These are phyloP conservation scores for Panorpa germanica DNA, from an alignment of 2,888 invertebrate genomes.

Conservation along the genomic window DNA sequence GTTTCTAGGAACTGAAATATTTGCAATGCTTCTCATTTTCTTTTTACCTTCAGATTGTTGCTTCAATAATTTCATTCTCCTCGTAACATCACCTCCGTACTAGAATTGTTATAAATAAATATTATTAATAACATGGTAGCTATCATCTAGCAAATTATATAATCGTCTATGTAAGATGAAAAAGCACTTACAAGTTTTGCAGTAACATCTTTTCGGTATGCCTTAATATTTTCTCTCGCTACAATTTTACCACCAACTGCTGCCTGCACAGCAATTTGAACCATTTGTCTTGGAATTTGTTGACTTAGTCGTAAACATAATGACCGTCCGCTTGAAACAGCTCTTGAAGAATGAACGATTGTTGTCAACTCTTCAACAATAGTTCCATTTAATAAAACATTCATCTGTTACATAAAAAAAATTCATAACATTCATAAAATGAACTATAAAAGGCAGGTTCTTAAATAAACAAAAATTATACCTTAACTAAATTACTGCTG, in stretches of 20 bases:
- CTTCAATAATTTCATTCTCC: constrained; percentile 74
- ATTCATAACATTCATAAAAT: constrained; percentile 13
- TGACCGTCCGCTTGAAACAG: constrained; percentile 39
- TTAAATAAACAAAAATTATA: constrained; percentile 22
- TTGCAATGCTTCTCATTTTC: constrained; percentile 78
- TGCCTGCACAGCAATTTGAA: constrained; percentile 77
- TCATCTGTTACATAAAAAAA: constrained; percentile 33
- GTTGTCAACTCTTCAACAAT: constrained; percentile 68
- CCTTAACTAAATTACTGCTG: constrained; percentile 56
- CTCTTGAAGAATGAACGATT: constrained; percentile 57
- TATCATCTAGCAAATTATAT: constrained; percentile 1
- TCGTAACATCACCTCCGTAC: constrained; percentile 85
- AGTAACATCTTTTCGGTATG: constrained; percentile 82
- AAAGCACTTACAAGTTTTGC: constrained; percentile 62
- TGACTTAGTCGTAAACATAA: constrained; percentile 62
- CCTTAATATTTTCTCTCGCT: constrained; percentile 70
- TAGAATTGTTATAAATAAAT: constrained; percentile 22
- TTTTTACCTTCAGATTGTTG: constrained; percentile 90
- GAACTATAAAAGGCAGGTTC: constrained; percentile 1
- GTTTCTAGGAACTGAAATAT: constrained; percentile 78
- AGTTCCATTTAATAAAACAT: constrained; percentile 59
- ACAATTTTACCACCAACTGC: constrained; percentile 57
- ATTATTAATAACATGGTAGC: constrained; percentile 3
- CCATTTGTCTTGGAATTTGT: constrained; percentile 75
- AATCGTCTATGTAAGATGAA: constrained; percentile 4